Conservation (phyloP, 2,113 vertebrate genomes). For the Chloroceryle aenea region DNA sequence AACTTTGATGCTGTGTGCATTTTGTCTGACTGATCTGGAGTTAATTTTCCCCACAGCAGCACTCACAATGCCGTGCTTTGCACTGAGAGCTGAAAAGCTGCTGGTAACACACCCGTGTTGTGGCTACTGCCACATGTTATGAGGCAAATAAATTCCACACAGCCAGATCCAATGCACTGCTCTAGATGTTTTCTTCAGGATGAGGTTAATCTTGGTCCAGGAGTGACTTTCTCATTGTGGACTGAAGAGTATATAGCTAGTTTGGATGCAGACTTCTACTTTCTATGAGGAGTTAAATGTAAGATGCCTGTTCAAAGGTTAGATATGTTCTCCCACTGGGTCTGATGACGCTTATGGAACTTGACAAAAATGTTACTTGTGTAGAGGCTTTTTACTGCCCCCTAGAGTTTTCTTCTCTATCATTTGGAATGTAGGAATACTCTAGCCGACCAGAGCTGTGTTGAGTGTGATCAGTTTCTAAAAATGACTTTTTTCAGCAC, state of each 20-base stretch:
- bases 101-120: no score
- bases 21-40: no score
- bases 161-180: not conserved
- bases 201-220: not conserved
- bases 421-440: not conserved
- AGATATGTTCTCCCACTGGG: rapidly evolving
- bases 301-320: not conserved
- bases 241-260: not conserved
- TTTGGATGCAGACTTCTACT: not conserved
- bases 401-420: not conserved
- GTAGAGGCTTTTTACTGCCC: not conserved
- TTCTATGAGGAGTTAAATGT: not conserved
- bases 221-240: not conserved
- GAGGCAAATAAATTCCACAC: no score
- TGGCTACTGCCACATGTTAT: not conserved
- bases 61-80: no score
- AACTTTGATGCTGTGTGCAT: not conserved
- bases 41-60: no score
- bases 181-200: not conserved
- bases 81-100: no score
- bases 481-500: not conserved
- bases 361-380: not conserved
- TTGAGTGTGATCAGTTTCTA: not conserved
- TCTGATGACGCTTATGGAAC: not conserved
- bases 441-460: not conserved